Percentiles rank a stretch among this genome's conserved stretches.
Conservation (phyloP, 2,888 invertebrate genomes). For the Melanchra persicariae region DNA sequence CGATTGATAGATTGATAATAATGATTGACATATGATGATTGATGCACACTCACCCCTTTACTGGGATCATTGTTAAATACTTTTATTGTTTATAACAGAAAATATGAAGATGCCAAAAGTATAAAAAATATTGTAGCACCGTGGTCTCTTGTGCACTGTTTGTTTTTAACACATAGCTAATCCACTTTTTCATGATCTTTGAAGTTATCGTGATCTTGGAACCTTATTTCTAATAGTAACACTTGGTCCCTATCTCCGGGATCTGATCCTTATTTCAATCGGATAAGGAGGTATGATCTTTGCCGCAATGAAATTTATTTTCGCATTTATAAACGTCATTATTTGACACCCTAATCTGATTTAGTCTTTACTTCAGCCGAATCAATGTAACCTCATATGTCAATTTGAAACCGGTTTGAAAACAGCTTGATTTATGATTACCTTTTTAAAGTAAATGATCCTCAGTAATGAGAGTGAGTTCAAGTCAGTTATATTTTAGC, state of each 20-base stretch:
- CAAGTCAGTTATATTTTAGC: conserved; percentile 30
- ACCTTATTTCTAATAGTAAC: neutral
- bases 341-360: neutral
- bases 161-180: conserved; percentile 41
- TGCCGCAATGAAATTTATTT: neutral
- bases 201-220: neutral
- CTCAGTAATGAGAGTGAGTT: conserved; percentile 39
- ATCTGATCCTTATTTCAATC: neutral
- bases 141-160: conserved; percentile 36
- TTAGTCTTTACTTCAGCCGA: neutral
- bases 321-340: neutral
- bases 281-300: too few relatives aligned
- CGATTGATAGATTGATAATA: conserved; percentile 42
- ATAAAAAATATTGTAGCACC: conserved; percentile 42
- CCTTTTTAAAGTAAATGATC: neutral
- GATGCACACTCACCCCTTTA: conserved; percentile 44
- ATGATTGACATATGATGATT: conserved; percentile 26
- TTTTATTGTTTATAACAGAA: conserved; percentile 21
- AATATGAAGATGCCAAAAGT: conserved; percentile 11
- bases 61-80: conserved; percentile 47
- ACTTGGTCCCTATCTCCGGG: too few relatives aligned
- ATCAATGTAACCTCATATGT: neutral
- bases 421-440: neutral
- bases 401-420: neutral
- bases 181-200: conserved; percentile 9